A percentile compares a stretch with the other conserved stretches of the same genome.
phyloP scores from a whole-genome alignment of 2,113 vertebrate species.

The Ameiurus melas region DNA sequence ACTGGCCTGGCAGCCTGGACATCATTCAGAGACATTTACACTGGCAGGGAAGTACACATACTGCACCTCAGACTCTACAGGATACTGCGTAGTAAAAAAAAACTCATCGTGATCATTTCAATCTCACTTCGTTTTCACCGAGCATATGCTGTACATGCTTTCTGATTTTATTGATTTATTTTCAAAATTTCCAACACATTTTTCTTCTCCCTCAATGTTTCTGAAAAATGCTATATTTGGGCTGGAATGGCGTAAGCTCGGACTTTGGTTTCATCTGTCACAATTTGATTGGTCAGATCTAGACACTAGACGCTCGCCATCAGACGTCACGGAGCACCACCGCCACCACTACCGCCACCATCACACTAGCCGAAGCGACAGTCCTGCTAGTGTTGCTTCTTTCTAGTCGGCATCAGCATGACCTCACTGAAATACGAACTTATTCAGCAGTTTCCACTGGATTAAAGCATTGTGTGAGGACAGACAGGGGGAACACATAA shows the following conservation, averaged over 20 bases:
- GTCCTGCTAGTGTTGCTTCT: neutral
- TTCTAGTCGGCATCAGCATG: neutral
- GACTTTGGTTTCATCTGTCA: neutral
- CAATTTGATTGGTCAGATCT: neutral
- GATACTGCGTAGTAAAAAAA: neutral
- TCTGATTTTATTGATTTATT: neutral
- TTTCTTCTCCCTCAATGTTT: neutral
- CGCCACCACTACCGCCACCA: neutral
- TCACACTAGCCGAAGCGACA: neutral
- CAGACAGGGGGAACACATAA: neutral
- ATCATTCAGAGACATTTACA: slow-evolving; percentile 47
- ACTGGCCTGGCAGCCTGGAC: neutral
- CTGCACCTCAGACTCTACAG: neutral
- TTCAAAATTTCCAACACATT: neutral
- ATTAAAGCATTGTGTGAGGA: neutral
- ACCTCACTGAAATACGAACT: neutral
- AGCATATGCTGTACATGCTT: neutral
- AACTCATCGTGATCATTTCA: neutral
- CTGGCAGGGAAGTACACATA: slow-evolving; percentile 17
- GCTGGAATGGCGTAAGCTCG: neutral
- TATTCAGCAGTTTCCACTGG: neutral
- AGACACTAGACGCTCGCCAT: neutral
- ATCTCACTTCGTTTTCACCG: neutral
- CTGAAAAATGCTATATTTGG: neutral
- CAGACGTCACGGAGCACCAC: neutral